Conservation (phyloP, 2,888 invertebrate genomes). For the Therioaphis trifolii region DNA sequence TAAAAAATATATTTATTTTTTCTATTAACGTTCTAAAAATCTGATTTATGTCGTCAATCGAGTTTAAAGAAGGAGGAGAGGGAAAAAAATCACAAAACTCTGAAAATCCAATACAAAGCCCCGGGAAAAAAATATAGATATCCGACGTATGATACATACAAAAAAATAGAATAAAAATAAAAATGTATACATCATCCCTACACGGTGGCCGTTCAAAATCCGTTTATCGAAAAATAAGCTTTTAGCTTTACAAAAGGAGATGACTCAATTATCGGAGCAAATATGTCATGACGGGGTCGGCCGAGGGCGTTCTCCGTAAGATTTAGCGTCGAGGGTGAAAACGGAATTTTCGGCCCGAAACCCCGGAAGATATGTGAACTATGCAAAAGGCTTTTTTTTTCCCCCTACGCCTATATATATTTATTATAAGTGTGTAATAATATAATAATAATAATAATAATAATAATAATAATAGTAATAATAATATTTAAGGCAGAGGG, state of each 20-base stretch:
- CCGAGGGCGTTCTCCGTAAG: constrained; percentile 45
- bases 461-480: constrained; percentile 30
- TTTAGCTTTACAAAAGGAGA: constrained; percentile 62
- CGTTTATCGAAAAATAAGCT: constrained; percentile 62
- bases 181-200: constrained; percentile 43
- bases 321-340: constrained; percentile 55
- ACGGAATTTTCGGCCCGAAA: constrained; percentile 51
- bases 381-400: constrained; percentile 50
- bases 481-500: too few relatives aligned
- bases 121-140: constrained; percentile 44
- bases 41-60: constrained; percentile 56
- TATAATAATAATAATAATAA: constrained; percentile 30
- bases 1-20: too few relatives aligned
- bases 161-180: constrained; percentile 17
- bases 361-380: constrained; percentile 61
- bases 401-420: not conserved
- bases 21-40: constrained; percentile 56
- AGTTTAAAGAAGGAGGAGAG: constrained; percentile 53
- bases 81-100: constrained; percentile 44
- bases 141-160: constrained; percentile 28
- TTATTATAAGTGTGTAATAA: not conserved
- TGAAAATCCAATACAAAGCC: constrained; percentile 52
- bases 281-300: constrained; percentile 53
- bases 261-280: constrained; percentile 61
- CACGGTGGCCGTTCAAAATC: constrained; percentile 61